phyloP scores from a whole-genome alignment of 2,888 invertebrate species.

The Diplazon laetatorius region DNA sequence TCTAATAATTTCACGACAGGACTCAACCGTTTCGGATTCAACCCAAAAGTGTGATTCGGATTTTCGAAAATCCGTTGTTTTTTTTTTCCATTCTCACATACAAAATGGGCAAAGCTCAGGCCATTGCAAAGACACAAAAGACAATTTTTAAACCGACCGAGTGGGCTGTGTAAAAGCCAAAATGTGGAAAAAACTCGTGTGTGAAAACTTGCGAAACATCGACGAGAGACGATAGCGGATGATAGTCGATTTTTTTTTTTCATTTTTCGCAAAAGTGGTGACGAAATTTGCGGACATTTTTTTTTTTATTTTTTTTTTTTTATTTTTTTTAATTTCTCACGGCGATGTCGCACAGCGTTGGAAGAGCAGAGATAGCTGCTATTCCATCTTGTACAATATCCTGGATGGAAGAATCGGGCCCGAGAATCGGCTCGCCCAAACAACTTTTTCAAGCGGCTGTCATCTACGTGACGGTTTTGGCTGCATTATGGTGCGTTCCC shows the following conservation, averaged over 20 bases:
- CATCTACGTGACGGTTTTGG: slow-evolving; percentile 74
- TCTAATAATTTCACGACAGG: too few relatives aligned
- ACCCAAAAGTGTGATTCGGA: too few relatives aligned
- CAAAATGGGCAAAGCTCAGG: too few relatives aligned
- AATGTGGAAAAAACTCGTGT: slow-evolving; percentile 53
- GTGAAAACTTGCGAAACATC: slow-evolving; percentile 23
- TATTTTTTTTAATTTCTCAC: slow-evolving; percentile 4
- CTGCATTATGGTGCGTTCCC: slow-evolving; percentile 76
- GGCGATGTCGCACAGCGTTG: slow-evolving; percentile 50
- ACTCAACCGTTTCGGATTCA: too few relatives aligned
- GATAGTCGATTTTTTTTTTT: slow-evolving; percentile 7
- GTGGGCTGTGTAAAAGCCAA: slow-evolving; percentile 42
- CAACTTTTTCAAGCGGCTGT: slow-evolving; percentile 75
- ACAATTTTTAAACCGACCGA: background rate
- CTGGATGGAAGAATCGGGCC: slow-evolving; percentile 71
- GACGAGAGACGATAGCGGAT: slow-evolving; percentile 27
- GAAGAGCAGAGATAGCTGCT: slow-evolving; percentile 36
- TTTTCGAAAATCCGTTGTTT: too few relatives aligned
- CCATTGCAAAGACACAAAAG: too few relatives aligned
- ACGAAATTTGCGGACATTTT: background rate
- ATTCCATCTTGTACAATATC: slow-evolving; percentile 69
- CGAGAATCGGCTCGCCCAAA: slow-evolving; percentile 68
- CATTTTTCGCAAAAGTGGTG: slow-evolving; percentile 1
- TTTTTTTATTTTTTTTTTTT: slow-evolving; percentile 3
- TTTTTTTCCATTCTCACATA: too few relatives aligned